Evolutionary conservation across 1,140 invertebrate genomes (phyloP).

Genomic region (Euglossa dilemma): DNA sequence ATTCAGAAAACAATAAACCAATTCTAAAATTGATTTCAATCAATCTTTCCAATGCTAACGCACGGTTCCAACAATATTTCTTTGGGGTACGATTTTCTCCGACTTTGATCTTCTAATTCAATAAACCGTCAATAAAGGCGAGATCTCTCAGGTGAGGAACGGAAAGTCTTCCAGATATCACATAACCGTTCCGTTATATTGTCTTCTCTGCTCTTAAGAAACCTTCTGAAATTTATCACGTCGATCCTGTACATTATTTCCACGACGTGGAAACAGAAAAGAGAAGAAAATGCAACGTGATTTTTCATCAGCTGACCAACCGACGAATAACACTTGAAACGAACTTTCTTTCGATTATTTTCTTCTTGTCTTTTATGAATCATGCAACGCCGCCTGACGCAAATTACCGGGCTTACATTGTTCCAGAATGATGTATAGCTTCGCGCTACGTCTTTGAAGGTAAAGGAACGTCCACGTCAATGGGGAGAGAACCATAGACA

Average conservation of each 20-base stretch:
- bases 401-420: not conserved
- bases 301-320: not conserved
- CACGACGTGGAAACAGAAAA: not conserved
- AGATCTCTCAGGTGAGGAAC: not conserved
- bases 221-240: no score
- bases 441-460: not conserved
- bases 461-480: slow-evolving; percentile 6
- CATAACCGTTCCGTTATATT: no score
- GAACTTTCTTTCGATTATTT: not conserved
- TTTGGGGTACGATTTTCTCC: not conserved
- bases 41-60: not conserved
- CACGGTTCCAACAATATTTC: no score
- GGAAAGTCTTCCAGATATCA: not conserved
- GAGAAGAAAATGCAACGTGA: no score
- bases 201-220: no score
- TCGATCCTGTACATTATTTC: not conserved
- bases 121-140: no score
- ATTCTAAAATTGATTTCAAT: not conserved
- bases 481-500: not conserved
- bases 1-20: not conserved
- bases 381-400: not conserved
- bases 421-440: not conserved
- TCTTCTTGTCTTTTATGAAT: not conserved
- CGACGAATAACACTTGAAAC: not conserved
- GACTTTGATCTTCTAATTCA: no score